Base-by-base conservation (phyloP, 37 sponge, comb jelly and placozoan species). In the Ianthella basta region DNA sequence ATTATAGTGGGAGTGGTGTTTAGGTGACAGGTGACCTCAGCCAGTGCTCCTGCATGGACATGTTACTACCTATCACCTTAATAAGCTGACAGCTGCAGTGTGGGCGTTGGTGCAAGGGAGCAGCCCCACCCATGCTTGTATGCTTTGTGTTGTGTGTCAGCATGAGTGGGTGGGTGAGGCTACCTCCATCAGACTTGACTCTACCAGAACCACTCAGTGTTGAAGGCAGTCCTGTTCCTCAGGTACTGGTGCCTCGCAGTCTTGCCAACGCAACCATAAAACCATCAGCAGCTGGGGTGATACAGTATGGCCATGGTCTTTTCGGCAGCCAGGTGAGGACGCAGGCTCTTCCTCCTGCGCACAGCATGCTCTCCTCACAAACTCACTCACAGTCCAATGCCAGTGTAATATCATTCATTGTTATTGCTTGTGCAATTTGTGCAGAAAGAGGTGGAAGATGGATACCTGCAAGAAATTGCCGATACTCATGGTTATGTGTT, bases 301-400 rank as follows among this genome's bases (percentile, higher is more conserved):
- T 93, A 0, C 94, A 93, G 63, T 93, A 89, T 82, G 94, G 94
- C 1, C 94, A 93, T 59, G 94, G 94, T 23, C 88, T 93, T 6
- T 93, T 93, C 87, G 88, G 88, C 3, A 56, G 34, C 53, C 90
- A 90, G 82, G 90, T 90, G 60, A 34, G 35, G 25, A 25, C 33
- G 19, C 79, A 27, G n/a, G 15, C 37, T 24, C 21, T n/a, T 4
- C 5, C 15, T 29, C 74, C 36, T 36, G 21, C n/a, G n/a, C n/a
- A n/a, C n/a, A n/a, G n/a, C n/a, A n/a, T n/a, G n/a, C n/a, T 44
- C 50, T 44, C 50, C 3, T 44, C 50, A 44, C 24, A n/a, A 63
- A 6, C 74, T 36, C 36, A 72, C 74, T 21, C 74, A 72, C 74
- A 36, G 15, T 4, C 10, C 6, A 72, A 12, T 72, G 6, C 4